Percentiles rank a stretch among this genome's conserved stretches.
phyloP scores from a whole-genome alignment of 2,113 vertebrate species.

The Copsychus sechellarum region DNA sequence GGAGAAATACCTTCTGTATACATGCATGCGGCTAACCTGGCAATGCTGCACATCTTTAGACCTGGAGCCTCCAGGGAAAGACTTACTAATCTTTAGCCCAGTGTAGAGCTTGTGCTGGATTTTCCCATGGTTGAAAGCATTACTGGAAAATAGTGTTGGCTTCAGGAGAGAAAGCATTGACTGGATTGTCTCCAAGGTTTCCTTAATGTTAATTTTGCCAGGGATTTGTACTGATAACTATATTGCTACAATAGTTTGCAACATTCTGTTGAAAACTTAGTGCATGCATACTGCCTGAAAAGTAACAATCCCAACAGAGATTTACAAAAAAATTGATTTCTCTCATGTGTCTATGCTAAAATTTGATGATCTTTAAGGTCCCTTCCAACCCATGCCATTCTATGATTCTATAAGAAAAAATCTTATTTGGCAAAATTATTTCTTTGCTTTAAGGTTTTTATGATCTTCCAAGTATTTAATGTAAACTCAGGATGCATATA shows the following conservation, averaged over 20 bases:
- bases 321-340: not conserved
- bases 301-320: not conserved
- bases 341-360: not conserved
- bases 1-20: not conserved
- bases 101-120: not conserved
- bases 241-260: not conserved
- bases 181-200: not conserved
- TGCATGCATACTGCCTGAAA: not conserved
- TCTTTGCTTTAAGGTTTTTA: not conserved
- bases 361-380: not conserved
- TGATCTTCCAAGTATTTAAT: not conserved
- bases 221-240: not conserved
- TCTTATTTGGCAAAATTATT: not conserved
- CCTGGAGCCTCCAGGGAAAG: not conserved
- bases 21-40: not conserved
- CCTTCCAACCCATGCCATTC: not conserved
- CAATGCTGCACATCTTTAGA: not conserved
- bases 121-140: not conserved
- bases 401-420: not conserved
- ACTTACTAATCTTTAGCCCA: not conserved
- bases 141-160: not conserved
- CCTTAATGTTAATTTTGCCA: not conserved
- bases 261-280: not conserved
- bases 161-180: not conserved
- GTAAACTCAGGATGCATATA: not conserved